phyloP scores from a whole-genome alignment of 2,113 vertebrate genomes.

The Silurus meridionalis region DNA sequence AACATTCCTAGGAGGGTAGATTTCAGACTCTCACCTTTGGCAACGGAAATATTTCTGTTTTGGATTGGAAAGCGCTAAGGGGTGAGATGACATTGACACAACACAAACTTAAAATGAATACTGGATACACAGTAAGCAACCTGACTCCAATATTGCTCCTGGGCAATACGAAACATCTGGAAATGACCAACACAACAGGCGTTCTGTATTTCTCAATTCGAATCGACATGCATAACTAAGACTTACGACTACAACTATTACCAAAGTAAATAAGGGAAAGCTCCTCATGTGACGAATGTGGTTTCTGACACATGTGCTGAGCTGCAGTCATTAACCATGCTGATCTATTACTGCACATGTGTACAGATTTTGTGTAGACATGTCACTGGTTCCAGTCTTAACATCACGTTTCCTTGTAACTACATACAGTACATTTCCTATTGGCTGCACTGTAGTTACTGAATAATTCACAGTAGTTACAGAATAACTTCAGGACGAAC shows the following conservation, averaged over 20 bases:
- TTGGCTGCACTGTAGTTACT: neutral
- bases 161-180: constrained; percentile 44
- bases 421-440: neutral
- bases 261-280: neutral
- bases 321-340: neutral
- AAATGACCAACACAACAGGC: constrained; percentile 5
- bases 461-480: neutral
- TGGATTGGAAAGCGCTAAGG: neutral
- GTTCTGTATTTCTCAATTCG: neutral
- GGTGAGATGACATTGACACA: neutral
- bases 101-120: neutral
- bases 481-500: neutral
- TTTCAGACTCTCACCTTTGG: neutral
- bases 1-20: no score
- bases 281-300: neutral
- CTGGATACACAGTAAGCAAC: neutral
- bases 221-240: neutral
- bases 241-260: neutral
- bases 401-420: neutral
- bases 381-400: neutral
- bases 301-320: neutral
- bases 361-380: neutral
- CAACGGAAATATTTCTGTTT: neutral
- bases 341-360: neutral
- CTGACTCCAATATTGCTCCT: neutral